A percentile compares a stretch with the other conserved stretches of the same genome.
Evolutionary conservation across 1,140 invertebrate genomes (phyloP).

Genomic region (Camponotus vicinus): DNA sequence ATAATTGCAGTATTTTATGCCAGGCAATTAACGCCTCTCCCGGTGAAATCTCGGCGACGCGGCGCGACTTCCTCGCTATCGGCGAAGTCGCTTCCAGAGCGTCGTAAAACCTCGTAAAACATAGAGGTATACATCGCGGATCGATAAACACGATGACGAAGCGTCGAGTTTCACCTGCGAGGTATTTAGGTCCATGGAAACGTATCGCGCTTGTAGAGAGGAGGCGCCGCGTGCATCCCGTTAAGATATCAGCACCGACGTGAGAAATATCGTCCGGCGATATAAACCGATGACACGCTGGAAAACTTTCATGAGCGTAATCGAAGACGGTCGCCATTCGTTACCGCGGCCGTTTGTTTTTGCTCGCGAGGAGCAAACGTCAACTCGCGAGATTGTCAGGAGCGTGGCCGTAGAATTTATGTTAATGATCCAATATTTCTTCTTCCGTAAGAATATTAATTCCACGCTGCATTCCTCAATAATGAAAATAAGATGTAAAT

Average conservation of each 20-base stretch:
- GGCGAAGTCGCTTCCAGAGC: background rate
- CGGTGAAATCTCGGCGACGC: too few relatives aligned
- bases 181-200: conserved; percentile 60
- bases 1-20: conserved; percentile 58
- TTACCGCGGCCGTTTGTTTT: background rate
- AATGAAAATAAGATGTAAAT: conserved; percentile 16
- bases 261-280: conserved; percentile 54
- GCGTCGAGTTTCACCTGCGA: conserved; percentile 49
- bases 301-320: conserved; percentile 55
- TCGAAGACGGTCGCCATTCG: conserved; percentile 4
- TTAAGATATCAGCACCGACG: conserved; percentile 29
- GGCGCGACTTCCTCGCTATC: conserved; percentile 30
- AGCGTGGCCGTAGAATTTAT: conserved; percentile 24
- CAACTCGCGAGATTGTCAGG: conserved; percentile 10
- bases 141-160: conserved; percentile 43
- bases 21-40: conserved; percentile 42
- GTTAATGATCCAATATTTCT: conserved; percentile 49
- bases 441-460: conserved; percentile 24
- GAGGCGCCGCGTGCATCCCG: background rate
- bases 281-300: conserved; percentile 55
- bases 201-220: conserved; percentile 31
- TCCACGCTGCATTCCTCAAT: conserved; percentile 16
- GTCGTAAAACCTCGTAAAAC: conserved; percentile 36
- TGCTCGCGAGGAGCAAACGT: background rate
- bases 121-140: conserved; percentile 38